These are phyloP conservation scores for Vesta saturnalis DNA, from an alignment of 2,888 invertebrate genomes.

Conservation along the genomic window DNA sequence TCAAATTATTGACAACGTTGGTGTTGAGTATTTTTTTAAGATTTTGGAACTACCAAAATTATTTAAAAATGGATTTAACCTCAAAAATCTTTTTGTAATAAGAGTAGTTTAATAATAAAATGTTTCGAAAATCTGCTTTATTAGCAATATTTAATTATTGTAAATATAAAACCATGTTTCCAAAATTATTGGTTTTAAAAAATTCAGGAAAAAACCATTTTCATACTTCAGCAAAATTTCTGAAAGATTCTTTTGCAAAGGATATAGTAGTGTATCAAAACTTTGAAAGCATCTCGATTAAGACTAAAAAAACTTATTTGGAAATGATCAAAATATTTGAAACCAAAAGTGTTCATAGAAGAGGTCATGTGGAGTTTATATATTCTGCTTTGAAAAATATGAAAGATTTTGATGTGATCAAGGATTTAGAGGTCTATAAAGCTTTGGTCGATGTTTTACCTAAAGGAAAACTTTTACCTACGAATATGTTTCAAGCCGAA, in stretches of 20 bases:
- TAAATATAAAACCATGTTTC: no score
- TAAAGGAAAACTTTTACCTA: conserved; percentile 87
- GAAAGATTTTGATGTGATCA: conserved; percentile 87
- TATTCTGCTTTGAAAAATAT: conserved; percentile 88
- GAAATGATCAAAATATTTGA: conserved; percentile 80
- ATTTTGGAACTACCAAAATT: no score
- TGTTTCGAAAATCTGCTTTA: no score
- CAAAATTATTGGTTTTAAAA: no score
- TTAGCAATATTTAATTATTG: no score
- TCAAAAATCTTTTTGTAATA: no score
- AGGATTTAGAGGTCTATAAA: conserved; percentile 73
- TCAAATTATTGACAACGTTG: no score
- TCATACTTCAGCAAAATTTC: not conserved
- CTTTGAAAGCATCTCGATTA: conserved; percentile 65
- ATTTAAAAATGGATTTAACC: no score
- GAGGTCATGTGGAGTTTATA: conserved; percentile 95
- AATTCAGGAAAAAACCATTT: no score
- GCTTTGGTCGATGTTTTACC: conserved; percentile 86
- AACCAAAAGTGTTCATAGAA: conserved; percentile 72
- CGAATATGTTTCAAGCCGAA: conserved; percentile 85
- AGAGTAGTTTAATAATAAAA: no score
- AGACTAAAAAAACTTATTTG: conserved; percentile 75
- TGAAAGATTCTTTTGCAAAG: conserved; percentile 7
- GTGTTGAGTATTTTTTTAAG: no score
- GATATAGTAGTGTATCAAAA: conserved; percentile 58